Percentiles rank a stretch among this genome's conserved stretches.
phyloP scores from a whole-genome alignment of 2,797 vertebrate genomes.

The Sandelia bainsii region DNA sequence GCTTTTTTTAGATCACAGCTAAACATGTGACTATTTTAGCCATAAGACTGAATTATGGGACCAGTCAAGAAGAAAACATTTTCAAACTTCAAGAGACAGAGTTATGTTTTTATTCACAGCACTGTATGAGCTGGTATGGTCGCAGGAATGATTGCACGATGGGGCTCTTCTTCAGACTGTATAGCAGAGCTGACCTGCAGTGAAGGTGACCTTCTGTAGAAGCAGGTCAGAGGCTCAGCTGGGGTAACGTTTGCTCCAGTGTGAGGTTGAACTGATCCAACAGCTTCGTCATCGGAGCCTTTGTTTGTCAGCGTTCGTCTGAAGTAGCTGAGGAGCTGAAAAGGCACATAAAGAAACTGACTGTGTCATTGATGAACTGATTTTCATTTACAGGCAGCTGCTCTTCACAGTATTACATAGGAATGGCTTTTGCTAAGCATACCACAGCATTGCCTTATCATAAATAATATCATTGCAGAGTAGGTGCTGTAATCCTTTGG shows the following conservation, averaged over 20 bases:
- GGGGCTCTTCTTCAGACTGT: slow-evolving; percentile 25
- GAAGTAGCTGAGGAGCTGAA: slow-evolving; percentile 22
- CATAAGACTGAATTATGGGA: slow-evolving; percentile 19
- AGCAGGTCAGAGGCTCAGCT: slow-evolving; percentile 15
- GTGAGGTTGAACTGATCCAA: not conserved
- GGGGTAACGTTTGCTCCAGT: not conserved
- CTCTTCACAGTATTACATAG: slow-evolving; percentile 44
- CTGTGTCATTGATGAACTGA: slow-evolving; percentile 1
- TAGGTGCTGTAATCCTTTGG: not conserved
- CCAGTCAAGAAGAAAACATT: not conserved
- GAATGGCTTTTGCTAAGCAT: slow-evolving; percentile 49
- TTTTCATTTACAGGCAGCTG: slow-evolving; percentile 55
- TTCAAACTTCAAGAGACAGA: slow-evolving; percentile 17
- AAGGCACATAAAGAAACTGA: slow-evolving; percentile 26
- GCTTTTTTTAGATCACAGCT: slow-evolving; percentile 36
- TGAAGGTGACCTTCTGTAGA: slow-evolving; percentile 22
- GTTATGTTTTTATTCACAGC: slow-evolving; percentile 26
- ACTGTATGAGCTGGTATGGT: slow-evolving; percentile 1
- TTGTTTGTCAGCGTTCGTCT: slow-evolving; percentile 3
- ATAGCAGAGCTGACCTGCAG: slow-evolving; percentile 9
- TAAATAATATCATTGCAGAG: not conserved
- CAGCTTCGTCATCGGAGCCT: slow-evolving; percentile 12
- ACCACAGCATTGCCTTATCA: slow-evolving; percentile 42
- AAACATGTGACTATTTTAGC: slow-evolving; percentile 25
- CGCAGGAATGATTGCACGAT: not conserved